Evolutionary conservation across 2,113 vertebrate genomes (phyloP).

Genomic region (Oreochromis spilurus): DNA sequence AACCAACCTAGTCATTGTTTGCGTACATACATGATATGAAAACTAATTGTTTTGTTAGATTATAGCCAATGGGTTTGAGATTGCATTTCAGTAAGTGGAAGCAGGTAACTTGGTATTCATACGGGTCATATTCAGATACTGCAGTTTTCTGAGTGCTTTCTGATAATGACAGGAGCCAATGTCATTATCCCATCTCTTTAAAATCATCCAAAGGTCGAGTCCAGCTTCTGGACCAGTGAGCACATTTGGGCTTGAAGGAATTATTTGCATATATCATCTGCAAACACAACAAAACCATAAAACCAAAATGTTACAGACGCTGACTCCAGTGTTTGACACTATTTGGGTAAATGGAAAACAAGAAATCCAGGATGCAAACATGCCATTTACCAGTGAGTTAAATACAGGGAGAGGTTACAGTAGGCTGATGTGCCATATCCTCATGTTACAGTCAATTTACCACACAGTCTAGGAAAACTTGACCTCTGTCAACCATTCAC

Average conservation of each 20-base stretch:
- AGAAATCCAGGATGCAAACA: slow-evolving; percentile 9
- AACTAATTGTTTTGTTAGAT: background rate
- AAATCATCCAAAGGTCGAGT: background rate
- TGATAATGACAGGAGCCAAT: background rate
- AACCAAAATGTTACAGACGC: slow-evolving; percentile 30
- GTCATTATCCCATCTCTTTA: background rate
- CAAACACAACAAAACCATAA: slow-evolving; percentile 6
- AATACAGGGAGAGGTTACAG: slow-evolving; percentile 20
- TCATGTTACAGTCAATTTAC: slow-evolving; percentile 40
- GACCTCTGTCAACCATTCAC: slow-evolving; percentile 16
- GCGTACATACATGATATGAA: fast-evolving
- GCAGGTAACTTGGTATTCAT: background rate
- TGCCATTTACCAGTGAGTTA: slow-evolving; percentile 26
- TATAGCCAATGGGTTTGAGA: background rate
- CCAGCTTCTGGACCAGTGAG: background rate
- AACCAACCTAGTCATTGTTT: background rate
- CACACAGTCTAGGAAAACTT: background rate
- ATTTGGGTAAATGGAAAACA: background rate
- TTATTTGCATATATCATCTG: slow-evolving; percentile 30
- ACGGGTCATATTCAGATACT: background rate
- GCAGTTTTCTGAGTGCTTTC: background rate
- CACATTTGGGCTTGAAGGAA: background rate
- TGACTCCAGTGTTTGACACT: slow-evolving; percentile 25
- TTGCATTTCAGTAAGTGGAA: background rate
- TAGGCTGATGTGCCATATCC: slow-evolving; percentile 13